phyloP scores from a whole-genome alignment of 1,140 invertebrate species.

The Diabrotica undecimpunctata region DNA sequence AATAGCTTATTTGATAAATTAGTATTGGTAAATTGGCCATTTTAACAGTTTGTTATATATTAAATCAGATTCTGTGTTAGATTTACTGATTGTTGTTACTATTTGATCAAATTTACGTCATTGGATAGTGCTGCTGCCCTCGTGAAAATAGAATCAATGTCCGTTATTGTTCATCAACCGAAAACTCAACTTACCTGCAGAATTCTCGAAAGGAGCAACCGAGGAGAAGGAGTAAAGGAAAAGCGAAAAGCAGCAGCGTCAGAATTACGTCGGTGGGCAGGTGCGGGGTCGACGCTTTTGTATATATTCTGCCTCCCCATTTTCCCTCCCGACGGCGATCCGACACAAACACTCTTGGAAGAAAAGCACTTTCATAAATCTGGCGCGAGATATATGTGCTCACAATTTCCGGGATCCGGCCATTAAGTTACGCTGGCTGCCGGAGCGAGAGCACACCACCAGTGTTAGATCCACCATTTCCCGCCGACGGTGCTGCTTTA shows the following conservation, averaged over 20 bases:
- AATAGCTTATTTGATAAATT: too few relatives aligned
- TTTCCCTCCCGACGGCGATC: conserved; percentile 4
- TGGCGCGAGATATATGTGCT: conserved; percentile 80
- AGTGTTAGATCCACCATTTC: conserved; percentile 40
- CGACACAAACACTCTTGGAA: conserved; percentile 37
- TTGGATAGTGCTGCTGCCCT: too few relatives aligned
- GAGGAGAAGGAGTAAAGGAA: not conserved
- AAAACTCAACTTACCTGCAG: too few relatives aligned
- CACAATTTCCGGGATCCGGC: conserved; percentile 83
- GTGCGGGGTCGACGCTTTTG: conserved; percentile 28
- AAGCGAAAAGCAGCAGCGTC: not conserved
- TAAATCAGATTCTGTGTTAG: too few relatives aligned
- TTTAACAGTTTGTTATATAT: too few relatives aligned
- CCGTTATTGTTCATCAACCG: too few relatives aligned
- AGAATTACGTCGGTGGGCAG: conserved; percentile 21
- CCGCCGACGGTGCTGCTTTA: conserved; percentile 38
- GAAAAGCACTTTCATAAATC: conserved; percentile 78
- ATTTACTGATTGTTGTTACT: too few relatives aligned
- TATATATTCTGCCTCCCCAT: conserved; percentile 23
- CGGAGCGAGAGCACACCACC: conserved; percentile 36
- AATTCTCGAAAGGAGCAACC: too few relatives aligned
- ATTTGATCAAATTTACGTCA: too few relatives aligned
- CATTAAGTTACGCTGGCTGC: conserved; percentile 61
- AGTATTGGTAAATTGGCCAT: too few relatives aligned
- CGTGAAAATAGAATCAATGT: too few relatives aligned